phyloP scores from a whole-genome alignment of 2,797 vertebrate species.

The Malacoctenus gilli region DNA sequence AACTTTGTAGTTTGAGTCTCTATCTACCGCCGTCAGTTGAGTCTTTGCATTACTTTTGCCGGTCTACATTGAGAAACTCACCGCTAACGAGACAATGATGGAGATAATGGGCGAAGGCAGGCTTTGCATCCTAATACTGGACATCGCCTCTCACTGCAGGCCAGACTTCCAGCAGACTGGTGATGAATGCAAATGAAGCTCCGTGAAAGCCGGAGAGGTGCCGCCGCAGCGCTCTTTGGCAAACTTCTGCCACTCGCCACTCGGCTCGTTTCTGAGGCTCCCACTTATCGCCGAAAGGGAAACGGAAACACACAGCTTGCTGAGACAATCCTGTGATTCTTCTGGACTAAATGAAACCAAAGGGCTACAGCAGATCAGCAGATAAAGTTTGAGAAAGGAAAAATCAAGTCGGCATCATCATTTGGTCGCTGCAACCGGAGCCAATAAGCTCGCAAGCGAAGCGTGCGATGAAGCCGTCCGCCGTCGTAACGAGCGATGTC shows the following conservation, averaged over 20 bases:
- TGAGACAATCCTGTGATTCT: constrained; percentile 59
- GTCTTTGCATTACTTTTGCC: constrained; percentile 33
- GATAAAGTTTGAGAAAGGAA: constrained; percentile 55
- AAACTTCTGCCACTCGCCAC: constrained; percentile 69
- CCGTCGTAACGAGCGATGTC: constrained; percentile 39
- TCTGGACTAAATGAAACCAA: constrained; percentile 53
- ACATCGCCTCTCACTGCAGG: constrained; percentile 48
- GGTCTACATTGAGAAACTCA: constrained; percentile 35
- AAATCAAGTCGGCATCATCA: constrained; percentile 58
- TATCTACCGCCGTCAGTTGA: constrained; percentile 6
- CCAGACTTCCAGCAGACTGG: constrained; percentile 70
- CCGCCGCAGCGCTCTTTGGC: constrained; percentile 54
- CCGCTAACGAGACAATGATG: constrained; percentile 50
- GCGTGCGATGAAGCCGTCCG: constrained; percentile 19
- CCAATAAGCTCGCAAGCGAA: constrained; percentile 26
- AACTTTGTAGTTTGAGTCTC: constrained; percentile 6
- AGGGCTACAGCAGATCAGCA: constrained; percentile 53
- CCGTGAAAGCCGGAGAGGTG: constrained; percentile 64
- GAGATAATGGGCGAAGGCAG: constrained; percentile 53
- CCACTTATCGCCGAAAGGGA: constrained; percentile 61
- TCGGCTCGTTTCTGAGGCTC: constrained; percentile 55
- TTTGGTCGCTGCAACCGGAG: constrained; percentile 53
- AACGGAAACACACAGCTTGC: constrained; percentile 50
- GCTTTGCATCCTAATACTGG: constrained; percentile 61
- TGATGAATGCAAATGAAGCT: constrained; percentile 74